phyloP scores from a whole-genome alignment of 2,113 vertebrate species.

The Prionailurus bengalensis region DNA sequence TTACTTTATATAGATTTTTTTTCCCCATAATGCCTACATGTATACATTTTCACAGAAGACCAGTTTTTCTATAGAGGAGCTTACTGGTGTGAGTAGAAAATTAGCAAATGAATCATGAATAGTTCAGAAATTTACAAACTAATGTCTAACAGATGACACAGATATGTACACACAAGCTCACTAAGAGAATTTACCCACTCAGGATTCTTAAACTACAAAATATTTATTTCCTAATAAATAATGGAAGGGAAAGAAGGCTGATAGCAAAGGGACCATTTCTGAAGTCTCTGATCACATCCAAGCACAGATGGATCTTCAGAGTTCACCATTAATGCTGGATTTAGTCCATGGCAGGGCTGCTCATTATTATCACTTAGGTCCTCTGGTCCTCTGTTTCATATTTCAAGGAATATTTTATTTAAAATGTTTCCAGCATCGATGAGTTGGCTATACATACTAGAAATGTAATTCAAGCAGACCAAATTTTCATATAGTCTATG shows the following conservation, averaged over 20 bases:
- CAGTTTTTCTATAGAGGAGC: background rate
- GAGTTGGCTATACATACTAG: background rate
- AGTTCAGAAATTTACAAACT: background rate
- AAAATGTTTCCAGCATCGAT: background rate
- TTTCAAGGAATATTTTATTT: conserved; percentile 30
- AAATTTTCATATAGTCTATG: background rate
- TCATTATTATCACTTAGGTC: background rate
- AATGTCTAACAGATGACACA: conserved; percentile 34
- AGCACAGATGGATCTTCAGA: background rate
- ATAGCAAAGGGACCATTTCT: background rate
- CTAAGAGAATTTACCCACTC: conserved; percentile 10
- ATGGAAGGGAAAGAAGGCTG: background rate
- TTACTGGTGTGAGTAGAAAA: background rate
- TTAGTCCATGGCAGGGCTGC: background rate
- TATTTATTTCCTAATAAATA: conserved; percentile 32
- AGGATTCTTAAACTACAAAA: background rate
- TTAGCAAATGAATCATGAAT: background rate
- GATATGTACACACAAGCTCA: background rate
- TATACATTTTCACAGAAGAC: conserved; percentile 37
- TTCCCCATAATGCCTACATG: background rate
- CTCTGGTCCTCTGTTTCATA: background rate
- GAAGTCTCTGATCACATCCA: background rate
- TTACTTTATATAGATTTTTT: background rate
- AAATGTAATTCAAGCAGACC: conserved; percentile 37
- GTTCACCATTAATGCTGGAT: background rate